phyloP scores from a whole-genome alignment of 2,113 vertebrate genomes.

The Oncorhynchus clarkii region DNA sequence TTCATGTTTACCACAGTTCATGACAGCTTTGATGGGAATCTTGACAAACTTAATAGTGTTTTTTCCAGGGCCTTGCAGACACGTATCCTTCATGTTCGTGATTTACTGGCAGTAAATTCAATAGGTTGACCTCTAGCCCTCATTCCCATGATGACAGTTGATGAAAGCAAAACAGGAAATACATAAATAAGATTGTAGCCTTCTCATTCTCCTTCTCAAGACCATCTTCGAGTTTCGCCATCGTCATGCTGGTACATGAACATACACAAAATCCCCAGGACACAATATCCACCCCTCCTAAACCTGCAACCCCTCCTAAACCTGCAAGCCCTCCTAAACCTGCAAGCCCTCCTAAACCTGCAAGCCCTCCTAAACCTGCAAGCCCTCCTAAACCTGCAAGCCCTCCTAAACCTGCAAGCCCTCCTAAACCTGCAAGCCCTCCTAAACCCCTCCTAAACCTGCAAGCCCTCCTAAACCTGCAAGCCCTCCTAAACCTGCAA shows the following conservation, averaged over 20 bases:
- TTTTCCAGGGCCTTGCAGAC: background rate
- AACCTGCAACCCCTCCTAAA: background rate
- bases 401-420: background rate
- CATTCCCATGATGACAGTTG: constrained; percentile 18
- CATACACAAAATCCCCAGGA: constrained; percentile 17
- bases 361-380: too few species aligned
- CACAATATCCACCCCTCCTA: background rate
- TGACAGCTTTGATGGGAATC: background rate
- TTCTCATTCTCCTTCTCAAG: constrained; percentile 7
- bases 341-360: background rate
- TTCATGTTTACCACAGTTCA: background rate
- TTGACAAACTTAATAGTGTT: background rate
- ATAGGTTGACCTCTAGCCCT: background rate
- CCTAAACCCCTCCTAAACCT: too few species aligned
- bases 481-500: background rate
- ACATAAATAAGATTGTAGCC: constrained; percentile 10
- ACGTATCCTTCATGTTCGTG: background rate
- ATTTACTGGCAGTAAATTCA: background rate
- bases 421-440: too few species aligned
- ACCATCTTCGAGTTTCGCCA: constrained; percentile 15
- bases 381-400: too few species aligned
- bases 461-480: too few species aligned
- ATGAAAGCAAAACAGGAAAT: constrained; percentile 37
- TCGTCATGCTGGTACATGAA: constrained; percentile 52
- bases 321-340: background rate